A percentile compares a stretch with the other conserved stretches of the same genome.
Evolutionary conservation across 2,888 invertebrate genomes (phyloP).

Genomic region (Drosophila colorata): DNA sequence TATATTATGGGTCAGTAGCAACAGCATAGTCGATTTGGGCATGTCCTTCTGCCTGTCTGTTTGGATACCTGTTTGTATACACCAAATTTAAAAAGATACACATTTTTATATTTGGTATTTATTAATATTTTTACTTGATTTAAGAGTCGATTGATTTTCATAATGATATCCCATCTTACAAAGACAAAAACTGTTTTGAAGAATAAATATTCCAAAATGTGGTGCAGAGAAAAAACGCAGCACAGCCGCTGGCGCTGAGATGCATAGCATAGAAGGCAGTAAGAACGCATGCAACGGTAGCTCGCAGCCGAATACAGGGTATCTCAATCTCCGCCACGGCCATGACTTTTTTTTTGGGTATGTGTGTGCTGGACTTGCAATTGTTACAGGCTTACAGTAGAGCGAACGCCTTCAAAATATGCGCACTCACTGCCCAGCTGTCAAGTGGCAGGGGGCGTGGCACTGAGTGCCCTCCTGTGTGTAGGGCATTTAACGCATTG

Average conservation of each 20-base stretch:
- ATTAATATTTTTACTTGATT: too few species aligned
- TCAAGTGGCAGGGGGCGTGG: conserved; percentile 24
- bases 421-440: conserved; percentile 77
- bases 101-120: too few species aligned
- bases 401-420: conserved; percentile 58
- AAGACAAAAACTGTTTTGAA: too few species aligned
- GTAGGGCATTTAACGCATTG: conserved; percentile 81
- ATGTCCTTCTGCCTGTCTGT: neutral
- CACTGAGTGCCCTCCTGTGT: conserved; percentile 27
- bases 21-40: neutral
- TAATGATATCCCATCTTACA: too few species aligned
- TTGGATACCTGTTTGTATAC: neutral
- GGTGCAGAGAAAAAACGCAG: too few species aligned
- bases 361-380: conserved; percentile 36
- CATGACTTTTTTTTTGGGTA: neutral
- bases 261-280: too few species aligned
- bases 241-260: too few species aligned
- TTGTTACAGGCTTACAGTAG: conserved; percentile 46
- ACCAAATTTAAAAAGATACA: neutral
- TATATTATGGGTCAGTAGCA: too few species aligned
- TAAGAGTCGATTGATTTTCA: too few species aligned
- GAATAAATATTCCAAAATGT: too few species aligned
- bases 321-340: neutral
- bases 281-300: too few species aligned
- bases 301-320: neutral